Evolutionary conservation across 2,888 invertebrate species (phyloP), one percentile per base, ranked within the genome.

Genomic region (Hoplodrina ambigua): DNA sequence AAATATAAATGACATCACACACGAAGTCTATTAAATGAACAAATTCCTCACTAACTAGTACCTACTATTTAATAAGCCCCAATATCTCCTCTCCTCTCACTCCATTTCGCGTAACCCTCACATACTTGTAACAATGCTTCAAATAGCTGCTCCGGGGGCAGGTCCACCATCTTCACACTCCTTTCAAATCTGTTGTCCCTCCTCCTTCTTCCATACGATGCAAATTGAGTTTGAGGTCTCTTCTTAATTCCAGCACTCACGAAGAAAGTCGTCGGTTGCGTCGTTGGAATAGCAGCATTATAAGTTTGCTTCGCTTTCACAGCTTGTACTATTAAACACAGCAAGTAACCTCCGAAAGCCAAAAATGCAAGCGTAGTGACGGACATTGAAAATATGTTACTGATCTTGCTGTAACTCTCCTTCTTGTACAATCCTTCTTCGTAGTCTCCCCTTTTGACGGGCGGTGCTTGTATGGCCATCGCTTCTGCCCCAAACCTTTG

Each of bases 291-390:
- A 17, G 90, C 82, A 0, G 78, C 57, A 37, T 86, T 88, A 75
- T 89, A 90, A 33, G 87, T 93, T 78, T 96, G 96, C 88, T 97
- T 98, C 25, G 97, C 96, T 86, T 97, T 97, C 64, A 98, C 96
- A 0, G 98, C 97, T 85, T 97, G 97, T 37, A 98, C 97, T 63
- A 98, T 97, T 58, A 98, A 93, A 84, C 98, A 98, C 2, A 98
- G 89, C 25, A 98, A 92, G 87, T 98, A 98, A 1, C 98, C 98
- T 0, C 98, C 98, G 85, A 98, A 98, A 0, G 98, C 98, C 10
- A 98, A 92, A 92, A 98, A 98, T 0, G 98, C 97, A 64, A 98
- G 91, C 0, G 98, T 97, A 0, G 98, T 98, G 13, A 98, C 96
- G 0, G 98, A 97, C 81, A 97, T 96, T 76, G 98, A 97, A 86